phyloP scores from a whole-genome alignment of 2,888 invertebrate genomes.

The Cabera pusaria region DNA sequence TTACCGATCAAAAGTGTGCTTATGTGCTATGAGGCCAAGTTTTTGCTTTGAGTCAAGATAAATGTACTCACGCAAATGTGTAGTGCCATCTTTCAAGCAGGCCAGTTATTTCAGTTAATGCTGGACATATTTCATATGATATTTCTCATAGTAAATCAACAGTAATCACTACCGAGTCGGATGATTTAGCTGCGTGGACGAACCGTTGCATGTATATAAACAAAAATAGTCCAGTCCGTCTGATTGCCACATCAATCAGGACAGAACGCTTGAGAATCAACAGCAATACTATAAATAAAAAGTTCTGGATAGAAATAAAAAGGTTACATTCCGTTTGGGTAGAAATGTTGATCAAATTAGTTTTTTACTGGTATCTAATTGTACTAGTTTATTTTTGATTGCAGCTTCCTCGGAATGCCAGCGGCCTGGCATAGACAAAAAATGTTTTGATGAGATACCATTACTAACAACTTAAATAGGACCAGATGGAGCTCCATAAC shows the following conservation, averaged over 20 bases:
- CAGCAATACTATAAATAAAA: slow-evolving; percentile 31
- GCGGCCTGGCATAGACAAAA: slow-evolving; percentile 4
- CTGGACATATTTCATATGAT: slow-evolving; percentile 8
- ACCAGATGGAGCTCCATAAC: no score
- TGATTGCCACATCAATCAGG: slow-evolving; percentile 34
- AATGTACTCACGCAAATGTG: no score
- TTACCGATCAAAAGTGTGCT: no score
- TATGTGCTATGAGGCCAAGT: no score
- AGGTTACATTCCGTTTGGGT: slow-evolving; percentile 16
- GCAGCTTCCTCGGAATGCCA: slow-evolving; percentile 7
- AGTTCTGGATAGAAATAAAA: slow-evolving; percentile 12
- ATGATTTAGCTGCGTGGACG: slow-evolving; percentile 12
- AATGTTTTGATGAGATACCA: slow-evolving; percentile 4
- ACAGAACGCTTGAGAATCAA: slow-evolving; percentile 31
- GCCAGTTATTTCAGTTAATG: no score
- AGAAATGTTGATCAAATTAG: slow-evolving; percentile 32
- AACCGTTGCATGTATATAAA: slow-evolving; percentile 19
- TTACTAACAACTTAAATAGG: neutral
- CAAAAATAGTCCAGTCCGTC: slow-evolving; percentile 14
- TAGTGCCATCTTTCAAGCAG: no score
- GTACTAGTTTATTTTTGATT: slow-evolving; percentile 21
- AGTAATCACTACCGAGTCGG: slow-evolving; percentile 6
- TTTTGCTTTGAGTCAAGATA: no score
- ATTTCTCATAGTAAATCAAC: slow-evolving; percentile 10
- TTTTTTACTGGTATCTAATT: slow-evolving; percentile 29